phyloP scores from a whole-genome alignment of 2,113 vertebrate genomes.

The Loxodonta africana region DNA sequence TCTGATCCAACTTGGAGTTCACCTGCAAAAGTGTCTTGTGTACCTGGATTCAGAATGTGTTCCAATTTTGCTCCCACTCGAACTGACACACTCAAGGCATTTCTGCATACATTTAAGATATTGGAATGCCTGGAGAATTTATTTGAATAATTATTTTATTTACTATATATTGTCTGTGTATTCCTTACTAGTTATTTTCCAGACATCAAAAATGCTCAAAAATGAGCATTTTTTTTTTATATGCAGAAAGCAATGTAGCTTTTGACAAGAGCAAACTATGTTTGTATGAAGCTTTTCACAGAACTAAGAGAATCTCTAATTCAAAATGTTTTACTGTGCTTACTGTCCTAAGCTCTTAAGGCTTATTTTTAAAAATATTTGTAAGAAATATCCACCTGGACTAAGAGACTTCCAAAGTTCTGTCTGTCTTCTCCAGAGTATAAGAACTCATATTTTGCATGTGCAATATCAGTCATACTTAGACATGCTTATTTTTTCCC shows the following conservation, averaged over 20 bases:
- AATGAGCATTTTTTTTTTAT: not conserved
- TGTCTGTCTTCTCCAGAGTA: not conserved
- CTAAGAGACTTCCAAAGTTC: not conserved
- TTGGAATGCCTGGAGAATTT: not conserved
- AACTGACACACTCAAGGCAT: not conserved
- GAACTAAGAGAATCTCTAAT: not conserved
- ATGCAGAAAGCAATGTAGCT: not conserved
- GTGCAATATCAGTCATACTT: not conserved
- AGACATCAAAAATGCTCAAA: not conserved
- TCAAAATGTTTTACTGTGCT: not conserved
- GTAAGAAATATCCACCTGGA: not conserved
- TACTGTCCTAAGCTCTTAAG: not conserved
- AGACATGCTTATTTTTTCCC: not conserved
- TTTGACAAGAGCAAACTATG: not conserved
- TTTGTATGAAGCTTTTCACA: not conserved
- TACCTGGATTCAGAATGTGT: not conserved
- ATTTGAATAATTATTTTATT: not conserved
- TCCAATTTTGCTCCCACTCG: not conserved
- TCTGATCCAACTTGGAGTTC: not conserved
- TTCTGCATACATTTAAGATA: not conserved
- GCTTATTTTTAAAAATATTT: not conserved
- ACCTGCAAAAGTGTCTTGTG: not conserved
- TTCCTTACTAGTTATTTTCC: not conserved
- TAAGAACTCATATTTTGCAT: not conserved
- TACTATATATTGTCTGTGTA: not conserved